These are phyloP conservation scores for Rhodinocichla rosea DNA, from an alignment of 2,113 vertebrate genomes.

Conservation along the genomic window DNA sequence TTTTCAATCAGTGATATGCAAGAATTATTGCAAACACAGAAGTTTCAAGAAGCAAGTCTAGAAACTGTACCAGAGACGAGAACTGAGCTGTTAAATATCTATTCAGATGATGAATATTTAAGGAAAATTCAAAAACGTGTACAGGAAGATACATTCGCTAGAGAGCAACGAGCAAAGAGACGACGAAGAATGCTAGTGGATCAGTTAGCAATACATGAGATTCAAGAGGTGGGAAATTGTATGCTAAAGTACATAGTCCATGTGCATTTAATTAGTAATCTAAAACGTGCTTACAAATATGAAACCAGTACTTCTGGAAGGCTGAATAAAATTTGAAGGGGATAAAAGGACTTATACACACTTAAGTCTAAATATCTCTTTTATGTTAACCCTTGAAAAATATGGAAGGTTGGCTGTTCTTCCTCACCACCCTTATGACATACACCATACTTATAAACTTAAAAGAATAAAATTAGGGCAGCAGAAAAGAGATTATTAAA, in stretches of 20 bases:
- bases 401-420: neutral
- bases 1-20: neutral
- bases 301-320: neutral
- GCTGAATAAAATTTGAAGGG: neutral
- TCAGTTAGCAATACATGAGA: slow-evolving; percentile 79
- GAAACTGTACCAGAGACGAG: neutral
- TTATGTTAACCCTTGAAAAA: neutral
- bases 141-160: slow-evolving; percentile 76
- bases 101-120: slow-evolving; percentile 83
- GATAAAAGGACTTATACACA: neutral
- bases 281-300: neutral
- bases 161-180: slow-evolving; percentile 84
- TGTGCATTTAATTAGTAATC: neutral
- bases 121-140: slow-evolving; percentile 83
- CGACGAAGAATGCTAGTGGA: slow-evolving; percentile 78
- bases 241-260: neutral
- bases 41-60: neutral
- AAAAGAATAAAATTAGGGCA: neutral
- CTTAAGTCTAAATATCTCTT: neutral
- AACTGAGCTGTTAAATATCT: slow-evolving; percentile 67
- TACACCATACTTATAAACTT: neutral
- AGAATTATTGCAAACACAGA: neutral
- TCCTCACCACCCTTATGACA: neutral
- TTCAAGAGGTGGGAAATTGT: slow-evolving; percentile 78
- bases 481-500: neutral